Evolutionary conservation across 2,888 invertebrate species (phyloP).

Genomic region (Eucera pruinosa): DNA sequence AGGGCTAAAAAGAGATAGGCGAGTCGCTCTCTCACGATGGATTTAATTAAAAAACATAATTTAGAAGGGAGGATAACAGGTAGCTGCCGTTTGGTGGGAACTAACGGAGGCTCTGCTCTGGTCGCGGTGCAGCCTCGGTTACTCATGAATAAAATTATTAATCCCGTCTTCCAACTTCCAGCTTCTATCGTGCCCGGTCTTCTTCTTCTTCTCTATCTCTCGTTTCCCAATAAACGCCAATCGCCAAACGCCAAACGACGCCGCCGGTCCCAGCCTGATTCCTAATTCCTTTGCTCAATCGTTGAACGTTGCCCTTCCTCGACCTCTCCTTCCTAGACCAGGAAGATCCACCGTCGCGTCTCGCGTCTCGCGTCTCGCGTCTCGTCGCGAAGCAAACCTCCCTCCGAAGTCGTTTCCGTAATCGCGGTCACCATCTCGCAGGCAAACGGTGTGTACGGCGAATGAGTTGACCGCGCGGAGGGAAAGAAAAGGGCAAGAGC

Average conservation of each 20-base stretch:
- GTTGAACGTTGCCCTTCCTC: too few relatives aligned
- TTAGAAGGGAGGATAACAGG: slow-evolving; percentile 83
- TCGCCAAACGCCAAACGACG: too few relatives aligned
- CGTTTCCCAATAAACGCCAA: slow-evolving; percentile 56
- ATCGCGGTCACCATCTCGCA: slow-evolving; percentile 54
- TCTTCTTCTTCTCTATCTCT: slow-evolving; percentile 25
- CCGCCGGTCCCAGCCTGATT: too few relatives aligned
- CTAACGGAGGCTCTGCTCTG: slow-evolving; percentile 73
- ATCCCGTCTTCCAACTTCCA: slow-evolving; percentile 71
- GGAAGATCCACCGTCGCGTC: too few relatives aligned
- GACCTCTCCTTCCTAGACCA: too few relatives aligned
- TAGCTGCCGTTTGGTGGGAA: slow-evolving; percentile 81
- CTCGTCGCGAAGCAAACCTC: too few relatives aligned
- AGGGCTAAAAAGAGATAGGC: slow-evolving; percentile 48
- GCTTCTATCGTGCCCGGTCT: slow-evolving; percentile 28
- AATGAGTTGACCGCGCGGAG: slow-evolving; percentile 26
- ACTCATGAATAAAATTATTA: slow-evolving; percentile 84
- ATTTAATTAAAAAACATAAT: slow-evolving; percentile 85
- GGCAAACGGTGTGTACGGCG: neutral
- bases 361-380: too few relatives aligned
- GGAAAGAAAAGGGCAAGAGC: slow-evolving; percentile 17
- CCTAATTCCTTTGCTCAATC: slow-evolving; percentile 21
- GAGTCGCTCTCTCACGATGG: slow-evolving; percentile 79
- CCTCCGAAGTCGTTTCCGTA: slow-evolving; percentile 40
- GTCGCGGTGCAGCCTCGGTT: slow-evolving; percentile 71